Percentiles rank a stretch among this genome's conserved stretches.
Conservation (phyloP, 2,797 vertebrate species). For the Phyllotis vaccarum region DNA sequence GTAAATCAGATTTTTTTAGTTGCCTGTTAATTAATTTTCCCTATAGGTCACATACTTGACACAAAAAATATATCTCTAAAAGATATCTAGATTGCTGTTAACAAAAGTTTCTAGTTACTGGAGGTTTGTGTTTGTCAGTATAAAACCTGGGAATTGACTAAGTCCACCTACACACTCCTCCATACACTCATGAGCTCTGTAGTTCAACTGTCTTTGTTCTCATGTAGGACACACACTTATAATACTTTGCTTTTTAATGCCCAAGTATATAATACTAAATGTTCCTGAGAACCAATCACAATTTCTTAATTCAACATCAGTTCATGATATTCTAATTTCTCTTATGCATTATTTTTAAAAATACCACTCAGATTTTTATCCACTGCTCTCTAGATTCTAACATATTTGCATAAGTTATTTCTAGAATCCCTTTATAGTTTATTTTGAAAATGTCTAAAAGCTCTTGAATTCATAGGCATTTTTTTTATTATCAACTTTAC, state of each 20-base stretch:
- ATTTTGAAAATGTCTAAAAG: background rate
- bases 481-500: background rate
- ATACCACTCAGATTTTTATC: background rate
- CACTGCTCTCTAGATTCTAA: background rate
- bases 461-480: background rate
- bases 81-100: background rate
- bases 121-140: background rate
- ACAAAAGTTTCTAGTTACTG: background rate
- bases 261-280: background rate
- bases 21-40: slow-evolving; percentile 45
- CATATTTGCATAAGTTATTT: background rate
- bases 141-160: background rate
- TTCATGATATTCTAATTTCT: background rate
- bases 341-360: background rate
- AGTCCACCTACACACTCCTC: background rate
- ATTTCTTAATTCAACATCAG: background rate
- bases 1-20: slow-evolving; percentile 2
- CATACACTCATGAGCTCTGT: background rate
- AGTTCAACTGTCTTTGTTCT: background rate
- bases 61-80: background rate
- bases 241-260: background rate
- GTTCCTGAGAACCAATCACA: background rate
- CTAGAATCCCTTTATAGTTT: background rate
- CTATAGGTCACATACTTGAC: background rate
- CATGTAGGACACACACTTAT: background rate